Conservation (phyloP, 2,888 invertebrate species). For the Eucera pruinosa region DNA sequence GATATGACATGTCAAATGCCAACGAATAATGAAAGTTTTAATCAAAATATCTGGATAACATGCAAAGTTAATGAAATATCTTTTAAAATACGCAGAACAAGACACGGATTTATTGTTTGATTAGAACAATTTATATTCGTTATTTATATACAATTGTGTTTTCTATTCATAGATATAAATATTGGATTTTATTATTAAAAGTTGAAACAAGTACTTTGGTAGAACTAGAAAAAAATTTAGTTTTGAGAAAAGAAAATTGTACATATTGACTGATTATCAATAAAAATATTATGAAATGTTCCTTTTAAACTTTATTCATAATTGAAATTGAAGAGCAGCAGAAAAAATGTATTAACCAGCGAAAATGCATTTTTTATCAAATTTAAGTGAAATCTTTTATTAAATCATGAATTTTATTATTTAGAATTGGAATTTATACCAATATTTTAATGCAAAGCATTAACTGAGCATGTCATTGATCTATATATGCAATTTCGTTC, state of each 20-base stretch:
- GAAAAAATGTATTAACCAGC: neutral
- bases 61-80: neutral
- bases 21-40: neutral
- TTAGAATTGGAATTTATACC: neutral
- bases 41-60: neutral
- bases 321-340: too few species aligned
- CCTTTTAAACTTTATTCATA: too few species aligned
- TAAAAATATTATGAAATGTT: neutral
- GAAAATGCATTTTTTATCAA: neutral
- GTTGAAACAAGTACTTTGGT: neutral
- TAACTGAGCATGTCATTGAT: constrained; percentile 10
- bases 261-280: neutral
- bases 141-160: too few species aligned
- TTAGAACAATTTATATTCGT: neutral
- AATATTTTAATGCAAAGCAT: neutral
- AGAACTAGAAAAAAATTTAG: neutral
- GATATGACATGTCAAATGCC: neutral
- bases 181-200: neutral
- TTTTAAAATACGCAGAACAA: neutral
- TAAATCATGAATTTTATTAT: neutral
- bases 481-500: constrained; percentile 60
- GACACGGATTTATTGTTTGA: neutral
- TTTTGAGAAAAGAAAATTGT: neutral
- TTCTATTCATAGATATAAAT: neutral
- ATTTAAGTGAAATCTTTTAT: neutral